A percentile compares a stretch with the other conserved stretches of the same genome.
These are phyloP conservation scores for Cyanistes caeruleus DNA, from an alignment of 2,113 vertebrate species.

Conservation along the genomic window DNA sequence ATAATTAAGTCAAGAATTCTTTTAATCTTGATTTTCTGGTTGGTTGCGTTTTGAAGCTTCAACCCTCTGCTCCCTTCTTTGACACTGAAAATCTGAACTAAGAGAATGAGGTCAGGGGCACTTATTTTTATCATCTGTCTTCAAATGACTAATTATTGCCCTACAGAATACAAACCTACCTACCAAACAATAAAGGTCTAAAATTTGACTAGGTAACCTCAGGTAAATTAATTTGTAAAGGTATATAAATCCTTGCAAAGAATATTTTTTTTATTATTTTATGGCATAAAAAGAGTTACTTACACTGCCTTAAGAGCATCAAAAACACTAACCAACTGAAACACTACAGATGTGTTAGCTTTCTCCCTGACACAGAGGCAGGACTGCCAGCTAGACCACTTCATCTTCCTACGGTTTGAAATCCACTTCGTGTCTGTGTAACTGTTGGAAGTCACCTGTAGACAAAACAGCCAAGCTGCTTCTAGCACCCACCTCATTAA, in stretches of 20 bases:
- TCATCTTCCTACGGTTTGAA: conserved; percentile 34
- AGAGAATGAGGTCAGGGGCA: background rate
- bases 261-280: background rate
- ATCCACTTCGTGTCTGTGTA: background rate
- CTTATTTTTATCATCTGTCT: background rate
- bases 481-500: conserved; percentile 60
- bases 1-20: background rate
- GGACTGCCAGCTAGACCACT: background rate
- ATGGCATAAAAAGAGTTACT: background rate
- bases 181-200: background rate
- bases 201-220: background rate
- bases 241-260: background rate
- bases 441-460: conserved; percentile 22
- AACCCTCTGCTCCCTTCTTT: background rate
- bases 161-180: background rate
- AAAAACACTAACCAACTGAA: background rate
- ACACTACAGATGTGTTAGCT: background rate
- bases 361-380: background rate
- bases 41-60: background rate
- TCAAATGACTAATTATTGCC: background rate
- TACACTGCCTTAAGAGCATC: background rate
- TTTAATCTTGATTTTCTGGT: background rate
- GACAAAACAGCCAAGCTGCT: background rate
- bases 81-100: background rate
- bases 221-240: background rate